A percentile compares a stretch with the other conserved stretches of the same genome.
phyloP scores from a whole-genome alignment of 1,140 invertebrate species.

The Aphidius ervi region DNA sequence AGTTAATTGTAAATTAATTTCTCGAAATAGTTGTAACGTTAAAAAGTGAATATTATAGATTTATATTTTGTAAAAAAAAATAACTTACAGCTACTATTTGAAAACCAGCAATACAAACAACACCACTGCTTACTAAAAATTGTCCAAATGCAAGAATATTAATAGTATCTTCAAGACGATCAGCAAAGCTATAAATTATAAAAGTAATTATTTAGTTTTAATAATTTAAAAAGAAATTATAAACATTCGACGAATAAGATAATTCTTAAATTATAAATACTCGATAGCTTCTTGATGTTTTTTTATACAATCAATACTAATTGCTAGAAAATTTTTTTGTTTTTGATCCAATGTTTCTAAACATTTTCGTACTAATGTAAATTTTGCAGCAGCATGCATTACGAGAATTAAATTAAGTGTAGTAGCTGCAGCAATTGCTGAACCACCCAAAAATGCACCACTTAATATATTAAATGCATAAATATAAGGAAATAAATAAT shows the following conservation, averaged over 20 bases:
- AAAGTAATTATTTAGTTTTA: background rate
- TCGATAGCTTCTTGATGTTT: constrained; percentile 36
- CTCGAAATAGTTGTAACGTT: no score
- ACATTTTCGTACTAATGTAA: constrained; percentile 27
- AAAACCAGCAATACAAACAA: constrained; percentile 25
- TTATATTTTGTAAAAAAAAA: background rate
- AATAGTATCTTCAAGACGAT: constrained; percentile 36
- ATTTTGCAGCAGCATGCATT: constrained; percentile 37
- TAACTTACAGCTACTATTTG: constrained; percentile 36
- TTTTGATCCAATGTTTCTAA: constrained; percentile 25
- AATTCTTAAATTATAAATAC: constrained; percentile 18
- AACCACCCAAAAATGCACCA: constrained; percentile 20
- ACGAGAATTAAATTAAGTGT: constrained; percentile 32
- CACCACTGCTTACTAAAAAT: constrained; percentile 21
- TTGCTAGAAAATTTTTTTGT: constrained; percentile 8
- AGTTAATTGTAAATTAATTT: background rate
- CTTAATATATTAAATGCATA: constrained; percentile 24
- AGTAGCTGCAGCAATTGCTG: constrained; percentile 29
- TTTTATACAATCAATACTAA: constrained; percentile 24
- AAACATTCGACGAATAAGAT: no score
- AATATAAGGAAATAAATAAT: constrained; percentile 26
- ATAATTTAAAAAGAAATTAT: no score
- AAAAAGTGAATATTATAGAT: no score
- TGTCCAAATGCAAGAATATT: constrained; percentile 39
- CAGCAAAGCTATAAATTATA: constrained; percentile 36